Percentiles rank a stretch among this genome's conserved stretches.
Conservation (phyloP, 2,888 invertebrate species). For the Cryptus armator region DNA sequence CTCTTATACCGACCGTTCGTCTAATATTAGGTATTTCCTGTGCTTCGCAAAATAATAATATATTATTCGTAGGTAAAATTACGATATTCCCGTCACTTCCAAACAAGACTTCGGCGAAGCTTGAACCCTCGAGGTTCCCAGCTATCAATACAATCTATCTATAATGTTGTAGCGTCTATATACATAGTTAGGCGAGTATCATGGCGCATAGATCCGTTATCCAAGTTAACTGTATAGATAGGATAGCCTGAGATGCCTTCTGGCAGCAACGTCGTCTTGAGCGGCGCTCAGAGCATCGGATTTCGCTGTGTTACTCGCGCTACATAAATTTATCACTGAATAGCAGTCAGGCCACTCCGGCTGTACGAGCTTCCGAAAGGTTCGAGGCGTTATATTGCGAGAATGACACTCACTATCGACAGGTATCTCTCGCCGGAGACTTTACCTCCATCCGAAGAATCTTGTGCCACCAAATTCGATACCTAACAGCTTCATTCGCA, state of each 20-base stretch:
- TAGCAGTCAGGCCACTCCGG: slow-evolving; percentile 52
- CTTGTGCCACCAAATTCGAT: slow-evolving; percentile 8
- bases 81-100: not conserved
- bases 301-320: slow-evolving; percentile 66
- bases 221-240: slow-evolving; percentile 25
- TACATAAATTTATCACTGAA: slow-evolving; percentile 68
- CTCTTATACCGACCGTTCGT: not conserved
- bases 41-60: not conserved
- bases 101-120: not conserved
- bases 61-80: not conserved
- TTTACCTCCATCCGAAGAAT: slow-evolving; percentile 37
- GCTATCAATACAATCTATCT: slow-evolving; percentile 9
- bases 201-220: slow-evolving; percentile 49
- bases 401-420: slow-evolving; percentile 55
- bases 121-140: not conserved
- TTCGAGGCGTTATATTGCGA: slow-evolving; percentile 15
- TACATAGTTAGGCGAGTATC: slow-evolving; percentile 18
- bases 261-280: slow-evolving; percentile 60
- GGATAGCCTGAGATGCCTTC: slow-evolving; percentile 32
- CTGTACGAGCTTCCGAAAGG: slow-evolving; percentile 33
- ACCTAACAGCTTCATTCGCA: not conserved
- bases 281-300: slow-evolving; percentile 64
- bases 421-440: slow-evolving; percentile 56
- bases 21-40: not conserved
- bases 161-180: slow-evolving; percentile 7